A percentile compares a stretch with the other conserved stretches of the same genome.
Conservation (phyloP, 2,888 invertebrate species). For the Pollenia amentaria region DNA sequence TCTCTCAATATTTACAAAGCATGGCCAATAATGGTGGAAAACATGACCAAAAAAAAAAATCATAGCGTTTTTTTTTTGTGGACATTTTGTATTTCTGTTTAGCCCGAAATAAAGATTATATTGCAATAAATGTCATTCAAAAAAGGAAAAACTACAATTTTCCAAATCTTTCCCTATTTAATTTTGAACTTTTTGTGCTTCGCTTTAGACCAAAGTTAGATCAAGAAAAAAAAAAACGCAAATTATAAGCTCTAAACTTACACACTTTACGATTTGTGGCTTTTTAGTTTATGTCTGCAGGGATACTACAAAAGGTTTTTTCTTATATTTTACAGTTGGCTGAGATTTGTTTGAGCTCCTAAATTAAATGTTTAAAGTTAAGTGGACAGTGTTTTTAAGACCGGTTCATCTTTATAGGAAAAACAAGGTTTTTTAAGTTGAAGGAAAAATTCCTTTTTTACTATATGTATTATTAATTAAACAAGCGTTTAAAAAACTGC, state of each 20-base stretch:
- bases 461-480: no score
- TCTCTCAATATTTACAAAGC: conserved; percentile 5
- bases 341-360: neutral
- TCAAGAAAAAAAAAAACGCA: conserved; percentile 11
- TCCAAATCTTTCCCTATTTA: conserved; percentile 47
- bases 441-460: no score
- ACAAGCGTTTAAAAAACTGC: no score
- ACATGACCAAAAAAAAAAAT: conserved; percentile 62
- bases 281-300: conserved; percentile 61
- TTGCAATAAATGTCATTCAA: conserved; percentile 73
- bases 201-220: conserved; percentile 5
- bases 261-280: conserved; percentile 68
- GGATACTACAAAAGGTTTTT: conserved; percentile 62
- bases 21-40: conserved; percentile 14
- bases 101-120: conserved; percentile 66
- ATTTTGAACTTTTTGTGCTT: conserved; percentile 16
- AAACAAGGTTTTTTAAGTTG: no score
- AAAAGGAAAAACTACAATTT: conserved; percentile 61
- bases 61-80: conserved; percentile 13
- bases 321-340: conserved; percentile 1
- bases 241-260: conserved; percentile 67
- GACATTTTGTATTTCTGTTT: conserved; percentile 38
- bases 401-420: no score
- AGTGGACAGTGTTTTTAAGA: conserved; percentile 7
- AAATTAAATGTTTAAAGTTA: conserved; percentile 29